Evolutionary conservation across 2,113 vertebrate species (phyloP), one percentile per base, ranked within the genome.

Genomic region (Hoplias malabaricus): DNA sequence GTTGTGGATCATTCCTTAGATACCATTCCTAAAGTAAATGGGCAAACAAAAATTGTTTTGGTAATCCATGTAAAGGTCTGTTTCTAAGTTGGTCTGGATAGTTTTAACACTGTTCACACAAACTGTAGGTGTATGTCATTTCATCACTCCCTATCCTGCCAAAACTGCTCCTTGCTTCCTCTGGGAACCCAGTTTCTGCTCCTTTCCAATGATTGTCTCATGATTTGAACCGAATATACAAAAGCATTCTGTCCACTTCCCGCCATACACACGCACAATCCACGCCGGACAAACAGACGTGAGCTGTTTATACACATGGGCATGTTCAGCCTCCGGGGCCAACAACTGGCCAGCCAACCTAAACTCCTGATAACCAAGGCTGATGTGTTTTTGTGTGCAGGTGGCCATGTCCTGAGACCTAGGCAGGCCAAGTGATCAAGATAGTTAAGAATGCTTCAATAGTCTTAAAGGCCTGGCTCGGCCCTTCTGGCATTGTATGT

Each of bases 121-220:
- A 80, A 48, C 14, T 59, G 36, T 43, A 10, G 10, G 5, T 21
- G 6, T 56, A 34, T 67, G 73, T 85, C 67, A 78, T 33, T 73
- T 34, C 16, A 75, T 61, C 38, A 70, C 48, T 54, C 50, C 13
- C 23, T 54, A 27, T 80, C 74, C 76, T 77, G 54, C 75, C 57
- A 31, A 36, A 27, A 66, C 40, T 59, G 23, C 76, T 73, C 74
- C 36, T 85, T 46, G 67, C 83, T 87, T 90, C 84, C 87, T 88
- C 66, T 78, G 68, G 81, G 78, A 88, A 84, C 70, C 38, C 0
- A 62, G 63, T 70, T 54, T 72, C 73, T 31, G 3, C 84, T 70
- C 82, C 36, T 84, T 90, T 85, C 85, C 86, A 83, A 80, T 38
- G 13, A 69, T 74, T 80, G 85, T 86, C 82, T 80, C 77, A 84